These are phyloP conservation scores for Sigmodon hispidus DNA, from an alignment of 2,113 vertebrate genomes.

Conservation along the genomic window DNA sequence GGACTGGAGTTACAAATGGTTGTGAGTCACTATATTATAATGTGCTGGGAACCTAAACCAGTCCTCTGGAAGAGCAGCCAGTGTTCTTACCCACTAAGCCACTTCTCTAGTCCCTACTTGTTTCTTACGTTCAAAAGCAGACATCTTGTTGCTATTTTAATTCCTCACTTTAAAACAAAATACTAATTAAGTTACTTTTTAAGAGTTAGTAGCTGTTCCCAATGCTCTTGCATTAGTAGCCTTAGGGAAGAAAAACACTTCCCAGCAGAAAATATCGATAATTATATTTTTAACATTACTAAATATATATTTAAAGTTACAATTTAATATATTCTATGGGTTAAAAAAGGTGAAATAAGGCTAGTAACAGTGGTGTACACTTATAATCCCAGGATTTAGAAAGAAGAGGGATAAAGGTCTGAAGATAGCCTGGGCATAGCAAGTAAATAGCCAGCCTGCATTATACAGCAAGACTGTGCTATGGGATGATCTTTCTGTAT, in stretches of 20 bases:
- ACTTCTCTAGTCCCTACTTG: not conserved
- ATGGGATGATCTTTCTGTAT: too few relatives aligned
- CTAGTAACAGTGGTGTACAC: not conserved
- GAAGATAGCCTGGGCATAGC: not conserved
- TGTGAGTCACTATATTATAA: not conserved
- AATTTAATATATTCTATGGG: not conserved
- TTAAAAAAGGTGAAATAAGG: conserved; percentile 14
- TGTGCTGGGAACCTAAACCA: not conserved
- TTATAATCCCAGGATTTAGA: not conserved
- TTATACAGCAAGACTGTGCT: not conserved
- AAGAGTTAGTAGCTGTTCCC: not conserved
- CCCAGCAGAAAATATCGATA: not conserved
- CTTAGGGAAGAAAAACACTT: not conserved
- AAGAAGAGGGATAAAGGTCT: not conserved
- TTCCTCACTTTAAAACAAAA: conserved; percentile 53
- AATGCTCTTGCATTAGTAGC: not conserved
- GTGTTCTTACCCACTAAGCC: not conserved
- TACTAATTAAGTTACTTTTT: not conserved
- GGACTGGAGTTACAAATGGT: not conserved
- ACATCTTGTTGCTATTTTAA: not conserved
- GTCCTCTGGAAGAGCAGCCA: not conserved
- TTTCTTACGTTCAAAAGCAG: conserved; percentile 49
- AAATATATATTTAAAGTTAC: conserved; percentile 36
- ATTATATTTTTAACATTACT: not conserved
- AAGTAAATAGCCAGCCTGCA: not conserved